A percentile compares a stretch with the other conserved stretches of the same genome.
Evolutionary conservation across 2,888 invertebrate genomes (phyloP).

Genomic region (Taenaris catops): DNA sequence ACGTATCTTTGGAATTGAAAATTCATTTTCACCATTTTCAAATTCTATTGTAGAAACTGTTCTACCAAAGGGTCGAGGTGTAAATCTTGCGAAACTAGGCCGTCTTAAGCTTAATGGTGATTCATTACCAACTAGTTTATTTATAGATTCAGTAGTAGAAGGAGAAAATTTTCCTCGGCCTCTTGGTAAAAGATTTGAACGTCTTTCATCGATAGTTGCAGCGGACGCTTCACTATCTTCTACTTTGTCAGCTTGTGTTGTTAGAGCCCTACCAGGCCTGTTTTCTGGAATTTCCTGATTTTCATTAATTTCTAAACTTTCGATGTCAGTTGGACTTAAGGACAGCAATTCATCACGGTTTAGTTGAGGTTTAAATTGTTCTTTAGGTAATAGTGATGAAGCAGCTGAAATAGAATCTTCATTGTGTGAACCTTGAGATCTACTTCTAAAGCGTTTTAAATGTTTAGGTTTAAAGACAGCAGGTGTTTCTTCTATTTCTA

Average conservation of each 20-base stretch:
- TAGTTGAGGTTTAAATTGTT: constrained; percentile 50
- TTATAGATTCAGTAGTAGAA: constrained; percentile 41
- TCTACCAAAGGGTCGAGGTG: constrained; percentile 64
- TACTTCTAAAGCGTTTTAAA: constrained; percentile 42
- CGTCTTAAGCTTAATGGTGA: constrained; percentile 39
- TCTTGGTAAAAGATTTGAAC: constrained; percentile 49
- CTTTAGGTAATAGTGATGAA: constrained; percentile 52
- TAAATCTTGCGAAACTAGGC: constrained; percentile 58
- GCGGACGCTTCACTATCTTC: constrained; percentile 64
- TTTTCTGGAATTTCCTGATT: constrained; percentile 32
- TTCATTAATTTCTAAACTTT: constrained; percentile 37
- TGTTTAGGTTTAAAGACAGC: constrained; percentile 31
- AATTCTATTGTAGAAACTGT: constrained; percentile 29
- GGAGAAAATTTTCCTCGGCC: constrained; percentile 55
- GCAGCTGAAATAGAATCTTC: constrained; percentile 62
- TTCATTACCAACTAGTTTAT: constrained; percentile 33
- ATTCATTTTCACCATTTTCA: constrained; percentile 30
- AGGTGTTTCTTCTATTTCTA: constrained; percentile 43
- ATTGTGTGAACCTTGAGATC: constrained; percentile 35
- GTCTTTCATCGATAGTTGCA: constrained; percentile 55
- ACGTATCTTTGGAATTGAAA: constrained; percentile 32
- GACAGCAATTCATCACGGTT: constrained; percentile 73
- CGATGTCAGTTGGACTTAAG: constrained; percentile 70
- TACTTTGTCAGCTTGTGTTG: constrained; percentile 39
- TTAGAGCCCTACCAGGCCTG: constrained; percentile 36